These are phyloP conservation scores for Gymnothorax reevesii DNA, from an alignment of 2,797 vertebrate species.

Conservation along the genomic window DNA sequence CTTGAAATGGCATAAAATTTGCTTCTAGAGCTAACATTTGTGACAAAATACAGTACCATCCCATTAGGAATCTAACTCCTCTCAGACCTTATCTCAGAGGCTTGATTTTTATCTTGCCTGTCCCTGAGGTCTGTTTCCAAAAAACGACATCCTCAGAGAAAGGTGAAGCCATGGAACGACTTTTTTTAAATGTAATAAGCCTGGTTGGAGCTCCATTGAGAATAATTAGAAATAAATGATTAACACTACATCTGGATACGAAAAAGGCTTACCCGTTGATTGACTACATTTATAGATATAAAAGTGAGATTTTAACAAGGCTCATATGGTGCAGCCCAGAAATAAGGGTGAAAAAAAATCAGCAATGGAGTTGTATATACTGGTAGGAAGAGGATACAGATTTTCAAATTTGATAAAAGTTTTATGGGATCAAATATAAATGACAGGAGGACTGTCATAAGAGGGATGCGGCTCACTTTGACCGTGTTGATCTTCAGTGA, in stretches of 20 bases:
- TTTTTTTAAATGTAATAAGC: background rate
- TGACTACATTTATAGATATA: background rate
- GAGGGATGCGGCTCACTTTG: slow-evolving; percentile 44
- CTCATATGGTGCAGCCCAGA: background rate
- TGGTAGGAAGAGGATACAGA: background rate
- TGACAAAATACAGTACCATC: background rate
- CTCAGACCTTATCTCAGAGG: background rate
- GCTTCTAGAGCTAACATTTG: background rate
- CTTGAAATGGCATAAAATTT: background rate
- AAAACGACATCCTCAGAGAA: background rate
- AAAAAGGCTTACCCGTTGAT: background rate
- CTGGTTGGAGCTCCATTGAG: background rate
- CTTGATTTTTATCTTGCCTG: background rate
- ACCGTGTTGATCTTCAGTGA: slow-evolving; percentile 30
- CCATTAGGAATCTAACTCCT: background rate
- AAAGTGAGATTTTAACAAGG: background rate
- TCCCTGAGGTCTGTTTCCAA: background rate
- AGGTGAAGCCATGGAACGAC: no score
- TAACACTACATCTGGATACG: background rate
- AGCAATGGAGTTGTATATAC: background rate
- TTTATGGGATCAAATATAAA: slow-evolving; percentile 41
- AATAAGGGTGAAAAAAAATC: background rate
- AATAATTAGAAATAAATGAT: background rate
- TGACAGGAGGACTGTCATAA: slow-evolving; percentile 2
- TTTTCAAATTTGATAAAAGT: slow-evolving; percentile 5